Evolutionary conservation across 1,140 invertebrate species (phyloP).

Genomic region (Cherax destructor): DNA sequence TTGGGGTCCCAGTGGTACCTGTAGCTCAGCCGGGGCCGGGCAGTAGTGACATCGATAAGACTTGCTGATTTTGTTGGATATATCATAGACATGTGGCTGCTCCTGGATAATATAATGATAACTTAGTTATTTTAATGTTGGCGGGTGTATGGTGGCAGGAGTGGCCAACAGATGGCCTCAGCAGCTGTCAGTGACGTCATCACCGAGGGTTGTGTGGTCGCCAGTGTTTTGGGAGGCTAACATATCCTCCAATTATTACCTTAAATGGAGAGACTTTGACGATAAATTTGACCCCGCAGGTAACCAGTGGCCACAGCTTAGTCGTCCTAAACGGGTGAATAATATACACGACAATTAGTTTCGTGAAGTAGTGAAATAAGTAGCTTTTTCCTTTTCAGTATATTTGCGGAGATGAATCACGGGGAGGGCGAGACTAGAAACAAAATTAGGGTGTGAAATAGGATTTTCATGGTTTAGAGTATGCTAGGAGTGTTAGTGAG

Average conservation of each 20-base stretch:
- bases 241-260: background rate
- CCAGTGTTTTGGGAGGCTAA: background rate
- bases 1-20: too few species aligned
- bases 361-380: background rate
- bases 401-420: conserved; percentile 13
- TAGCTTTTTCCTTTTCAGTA: background rate
- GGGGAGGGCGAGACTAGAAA: background rate
- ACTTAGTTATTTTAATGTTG: background rate
- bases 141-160: background rate
- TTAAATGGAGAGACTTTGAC: background rate
- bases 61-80: too few species aligned
- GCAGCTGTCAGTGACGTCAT: conserved; percentile 8
- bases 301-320: background rate
- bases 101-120: too few species aligned
- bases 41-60: too few species aligned
- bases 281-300: background rate
- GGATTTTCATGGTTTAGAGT: background rate
- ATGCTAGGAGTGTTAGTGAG: background rate
- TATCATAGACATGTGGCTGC: too few species aligned
- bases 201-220: background rate
- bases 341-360: background rate
- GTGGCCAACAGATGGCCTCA: background rate
- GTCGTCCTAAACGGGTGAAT: background rate
- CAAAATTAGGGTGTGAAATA: background rate
- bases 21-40: too few species aligned